These are phyloP conservation scores for Tragelaphus scriptus DNA, from an alignment of 2,113 vertebrate genomes.

Conservation along the genomic window DNA sequence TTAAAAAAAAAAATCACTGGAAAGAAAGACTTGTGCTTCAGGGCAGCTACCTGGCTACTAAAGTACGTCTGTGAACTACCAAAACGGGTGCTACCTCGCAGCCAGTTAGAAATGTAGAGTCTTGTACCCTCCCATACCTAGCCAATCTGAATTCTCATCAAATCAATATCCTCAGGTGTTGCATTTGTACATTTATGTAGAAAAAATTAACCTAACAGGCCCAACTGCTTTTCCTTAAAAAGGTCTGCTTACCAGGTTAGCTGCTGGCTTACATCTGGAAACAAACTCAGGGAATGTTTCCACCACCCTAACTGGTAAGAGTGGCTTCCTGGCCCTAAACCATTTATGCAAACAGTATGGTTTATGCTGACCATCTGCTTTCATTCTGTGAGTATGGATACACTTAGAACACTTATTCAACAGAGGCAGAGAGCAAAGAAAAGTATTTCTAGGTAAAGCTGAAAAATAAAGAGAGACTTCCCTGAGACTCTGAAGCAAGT, in stretches of 20 bases:
- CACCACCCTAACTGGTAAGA: background rate
- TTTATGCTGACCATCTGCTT: background rate
- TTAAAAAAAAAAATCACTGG: background rate
- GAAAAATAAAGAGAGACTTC: background rate
- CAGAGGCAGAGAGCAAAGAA: background rate
- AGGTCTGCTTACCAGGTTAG: background rate
- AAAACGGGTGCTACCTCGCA: background rate
- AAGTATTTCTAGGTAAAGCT: background rate
- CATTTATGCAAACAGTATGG: background rate
- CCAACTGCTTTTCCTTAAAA: background rate
- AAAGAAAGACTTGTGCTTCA: background rate
- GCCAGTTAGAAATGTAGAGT: background rate
- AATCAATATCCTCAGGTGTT: background rate
- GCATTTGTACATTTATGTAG: background rate
- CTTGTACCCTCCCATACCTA: background rate
- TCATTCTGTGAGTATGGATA: background rate
- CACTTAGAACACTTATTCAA: background rate
- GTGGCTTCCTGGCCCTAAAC: background rate
- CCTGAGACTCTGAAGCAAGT: background rate
- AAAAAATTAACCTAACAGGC: background rate
- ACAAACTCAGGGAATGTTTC: background rate
- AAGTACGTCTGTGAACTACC: background rate
- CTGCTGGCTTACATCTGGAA: background rate
- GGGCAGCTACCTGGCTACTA: background rate
- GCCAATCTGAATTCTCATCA: background rate